Conservation (phyloP, 53 echinoderm and acorn worm species). For the Glandiceps talaboti region DNA sequence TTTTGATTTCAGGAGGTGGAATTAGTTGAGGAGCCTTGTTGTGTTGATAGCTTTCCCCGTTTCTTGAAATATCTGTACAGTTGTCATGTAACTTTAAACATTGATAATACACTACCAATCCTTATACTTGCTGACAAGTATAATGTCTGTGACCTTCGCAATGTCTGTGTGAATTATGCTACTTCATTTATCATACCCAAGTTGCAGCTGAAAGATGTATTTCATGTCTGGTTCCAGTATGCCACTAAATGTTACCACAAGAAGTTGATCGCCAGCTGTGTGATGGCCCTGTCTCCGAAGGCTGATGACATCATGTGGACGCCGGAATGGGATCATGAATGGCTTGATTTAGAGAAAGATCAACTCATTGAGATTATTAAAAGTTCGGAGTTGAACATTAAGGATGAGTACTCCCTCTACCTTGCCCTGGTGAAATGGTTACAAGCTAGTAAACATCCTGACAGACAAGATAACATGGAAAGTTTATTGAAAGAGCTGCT, state of each 20-base stretch:
- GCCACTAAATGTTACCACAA: constrained; percentile 98
- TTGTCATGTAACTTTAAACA: constrained; percentile 70
- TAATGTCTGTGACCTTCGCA: constrained; percentile 69
- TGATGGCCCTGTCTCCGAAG: constrained; percentile 84
- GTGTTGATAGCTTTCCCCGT: constrained; percentile 60
- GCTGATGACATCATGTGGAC: constrained; percentile 95
- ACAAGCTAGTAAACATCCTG: constrained; percentile 75
- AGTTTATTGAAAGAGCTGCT: constrained; percentile 54
- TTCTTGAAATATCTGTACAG: constrained; percentile 77
- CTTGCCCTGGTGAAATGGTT: constrained; percentile 83
- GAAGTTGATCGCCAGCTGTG: constrained; percentile 49
- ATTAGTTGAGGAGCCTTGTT: constrained; percentile 78
- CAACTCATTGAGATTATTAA: constrained; percentile 88
- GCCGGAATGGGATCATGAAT: constrained; percentile 91
- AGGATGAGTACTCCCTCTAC: constrained; percentile 80
- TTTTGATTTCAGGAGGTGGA: constrained; percentile 59
- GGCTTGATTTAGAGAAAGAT: constrained; percentile 77
- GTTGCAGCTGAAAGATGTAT: constrained; percentile 88
- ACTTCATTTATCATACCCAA: constrained; percentile 87
- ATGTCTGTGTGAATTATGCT: constrained; percentile 79
- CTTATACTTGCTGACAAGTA: constrained; percentile 94
- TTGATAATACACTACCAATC: constrained; percentile 77
- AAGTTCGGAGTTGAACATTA: constrained; percentile 82
- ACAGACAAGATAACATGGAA: constrained; percentile 48
- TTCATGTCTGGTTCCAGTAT: constrained; percentile 97